phyloP scores from a whole-genome alignment of 2,113 vertebrate genomes.

The Grallaria varia region DNA sequence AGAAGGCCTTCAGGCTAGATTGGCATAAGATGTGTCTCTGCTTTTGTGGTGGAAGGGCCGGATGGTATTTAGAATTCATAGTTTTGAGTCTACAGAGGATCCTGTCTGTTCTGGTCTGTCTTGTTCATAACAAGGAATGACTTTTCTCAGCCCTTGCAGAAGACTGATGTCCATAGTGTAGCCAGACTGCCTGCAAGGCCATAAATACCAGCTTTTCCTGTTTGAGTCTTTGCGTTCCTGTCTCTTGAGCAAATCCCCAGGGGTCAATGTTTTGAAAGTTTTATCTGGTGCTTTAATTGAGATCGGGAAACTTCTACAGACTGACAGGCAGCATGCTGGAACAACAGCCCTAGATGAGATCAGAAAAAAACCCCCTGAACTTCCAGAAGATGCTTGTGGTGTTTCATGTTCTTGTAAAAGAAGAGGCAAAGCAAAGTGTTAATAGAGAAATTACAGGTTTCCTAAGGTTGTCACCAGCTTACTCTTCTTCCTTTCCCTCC shows the following conservation, averaged over 20 bases:
- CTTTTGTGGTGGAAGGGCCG: background rate
- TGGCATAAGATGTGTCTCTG: background rate
- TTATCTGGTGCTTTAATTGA: background rate
- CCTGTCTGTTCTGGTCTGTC: background rate
- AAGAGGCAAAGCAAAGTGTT: background rate
- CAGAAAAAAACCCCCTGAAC: background rate
- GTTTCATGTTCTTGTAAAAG: background rate
- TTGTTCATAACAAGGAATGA: background rate
- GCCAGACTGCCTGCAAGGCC: background rate
- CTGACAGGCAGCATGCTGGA: constrained; percentile 18
- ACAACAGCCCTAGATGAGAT: constrained; percentile 1
- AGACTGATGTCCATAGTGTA: background rate
- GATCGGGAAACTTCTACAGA: background rate
- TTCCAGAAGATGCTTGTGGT: background rate
- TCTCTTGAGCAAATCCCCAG: constrained; percentile 7
- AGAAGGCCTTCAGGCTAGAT: background rate
- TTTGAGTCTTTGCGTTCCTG: background rate
- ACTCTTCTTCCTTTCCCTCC: background rate
- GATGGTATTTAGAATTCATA: background rate
- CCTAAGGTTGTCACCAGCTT: background rate
- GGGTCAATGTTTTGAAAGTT: background rate
- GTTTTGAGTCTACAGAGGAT: background rate
- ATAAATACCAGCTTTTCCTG: constrained; percentile 1
- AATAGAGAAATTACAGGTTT: background rate
- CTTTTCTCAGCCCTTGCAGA: background rate